These are phyloP conservation scores for Siphlonurus alternatus DNA, from an alignment of 2,888 invertebrate genomes.

Conservation along the genomic window DNA sequence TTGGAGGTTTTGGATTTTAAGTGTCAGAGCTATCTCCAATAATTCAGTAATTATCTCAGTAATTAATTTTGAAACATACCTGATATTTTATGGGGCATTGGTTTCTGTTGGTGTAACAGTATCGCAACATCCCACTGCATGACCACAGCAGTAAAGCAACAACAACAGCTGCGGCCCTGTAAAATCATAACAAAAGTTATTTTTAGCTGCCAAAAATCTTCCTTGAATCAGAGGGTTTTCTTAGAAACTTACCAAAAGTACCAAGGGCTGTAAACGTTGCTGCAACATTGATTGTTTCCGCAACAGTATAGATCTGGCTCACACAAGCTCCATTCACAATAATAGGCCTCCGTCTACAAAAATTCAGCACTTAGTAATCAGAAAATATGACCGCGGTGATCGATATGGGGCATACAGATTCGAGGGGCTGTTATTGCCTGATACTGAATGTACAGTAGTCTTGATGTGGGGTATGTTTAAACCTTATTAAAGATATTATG, in stretches of 20 bases:
- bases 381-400: too few species aligned
- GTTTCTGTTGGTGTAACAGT: conserved; percentile 1
- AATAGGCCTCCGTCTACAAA: conserved; percentile 17
- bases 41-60: too few species aligned
- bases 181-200: background rate
- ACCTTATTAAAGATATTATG: too few species aligned
- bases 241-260: conserved; percentile 18
- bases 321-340: conserved; percentile 20
- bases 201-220: background rate
- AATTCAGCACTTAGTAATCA: too few species aligned
- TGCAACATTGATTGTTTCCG: conserved; percentile 20
- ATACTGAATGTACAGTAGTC: too few species aligned
- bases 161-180: conserved; percentile 6
- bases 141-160: conserved; percentile 3
- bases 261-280: conserved; percentile 20
- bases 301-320: conserved; percentile 19
- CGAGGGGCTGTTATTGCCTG: too few species aligned
- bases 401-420: too few species aligned
- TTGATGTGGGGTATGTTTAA: too few species aligned
- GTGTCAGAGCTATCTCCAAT: too few species aligned
- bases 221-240: background rate
- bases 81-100: background rate
- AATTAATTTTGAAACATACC: too few species aligned
- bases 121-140: conserved; percentile 5
- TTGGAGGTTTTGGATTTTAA: too few species aligned